Base-by-base conservation (phyloP, 2,113 vertebrate genomes). In the Mystacornis crossleyi region DNA sequence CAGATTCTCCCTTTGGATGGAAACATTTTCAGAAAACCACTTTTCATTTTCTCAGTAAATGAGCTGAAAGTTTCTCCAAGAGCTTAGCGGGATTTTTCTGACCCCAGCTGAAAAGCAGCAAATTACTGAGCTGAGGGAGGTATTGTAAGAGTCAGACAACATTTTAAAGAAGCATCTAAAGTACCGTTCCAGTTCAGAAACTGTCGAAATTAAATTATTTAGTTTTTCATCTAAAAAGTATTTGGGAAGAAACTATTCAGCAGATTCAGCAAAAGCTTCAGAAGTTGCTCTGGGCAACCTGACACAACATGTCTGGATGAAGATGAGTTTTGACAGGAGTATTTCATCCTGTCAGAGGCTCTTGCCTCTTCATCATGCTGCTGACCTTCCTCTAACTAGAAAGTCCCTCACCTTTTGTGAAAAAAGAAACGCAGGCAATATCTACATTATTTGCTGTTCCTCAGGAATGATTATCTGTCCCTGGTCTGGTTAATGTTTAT, bases 251-350 rank as follows among this genome's bases (percentile, higher is more conserved):
- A 91, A 84, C 43, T 81, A 65, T 70, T 65, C 60, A 42, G 64
- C n/a, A 81, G 25, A 78, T 62, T 86, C 64, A 95, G 81, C 83
- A 94, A 80, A 95, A 89, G 33, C 14, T 95, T 96, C 47, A 73
- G 64, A 21, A 93, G 42, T 66, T 89, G 20, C 53, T 71, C 57
- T 78, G 51, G 18, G 51, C 47, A 78, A 51, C 38, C 31, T 1
- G 4, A 70, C 60, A 86, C 64, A 86, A 69, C 34, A 48, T 33
- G 18, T 78, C 81, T 77, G 36, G 33, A 50, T 62, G 60, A 92
- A 92, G 33, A 74, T 5, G 3, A 69, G 54, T 70, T 95, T 86
- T 90, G 66, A 86, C 48, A 86, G 29, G 24, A 81, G 15, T 33
- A 84, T 67, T 95, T 73, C 47, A 78, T 20, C 18, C 42, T 58